phyloP scores from a whole-genome alignment of 1,140 invertebrate genomes.

The Dryas iulia region DNA sequence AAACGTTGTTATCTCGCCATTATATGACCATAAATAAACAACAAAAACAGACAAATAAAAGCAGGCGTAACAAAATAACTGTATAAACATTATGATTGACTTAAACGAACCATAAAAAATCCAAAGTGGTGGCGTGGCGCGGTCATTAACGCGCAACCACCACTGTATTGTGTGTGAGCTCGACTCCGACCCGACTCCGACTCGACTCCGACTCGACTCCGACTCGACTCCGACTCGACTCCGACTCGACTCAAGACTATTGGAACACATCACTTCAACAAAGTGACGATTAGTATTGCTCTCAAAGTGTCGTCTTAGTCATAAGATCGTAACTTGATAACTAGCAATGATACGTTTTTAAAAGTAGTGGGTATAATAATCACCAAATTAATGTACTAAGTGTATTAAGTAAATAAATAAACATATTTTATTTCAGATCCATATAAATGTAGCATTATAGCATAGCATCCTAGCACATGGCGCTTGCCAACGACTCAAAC shows the following conservation, averaged over 20 bases:
- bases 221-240: no score
- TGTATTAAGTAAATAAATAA: no score
- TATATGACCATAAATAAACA: not conserved
- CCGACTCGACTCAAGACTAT: no score
- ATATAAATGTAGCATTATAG: no score
- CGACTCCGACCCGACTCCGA: not conserved
- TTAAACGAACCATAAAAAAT: conserved; percentile 12
- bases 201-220: no score
- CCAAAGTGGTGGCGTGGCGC: not conserved
- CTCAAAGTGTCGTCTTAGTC: not conserved
- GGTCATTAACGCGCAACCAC: not conserved
- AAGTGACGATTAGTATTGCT: not conserved
- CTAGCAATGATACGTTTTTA: no score
- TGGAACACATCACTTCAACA: not conserved
- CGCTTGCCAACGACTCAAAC: no score
- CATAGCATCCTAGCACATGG: no score
- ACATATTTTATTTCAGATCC: no score
- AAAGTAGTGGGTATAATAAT: no score
- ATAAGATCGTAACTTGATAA: not conserved
- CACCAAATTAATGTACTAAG: no score
- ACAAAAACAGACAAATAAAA: conserved; percentile 10
- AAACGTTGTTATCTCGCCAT: not conserved
- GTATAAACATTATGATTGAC: conserved; percentile 14
- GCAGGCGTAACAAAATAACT: conserved; percentile 10
- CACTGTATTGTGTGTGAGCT: not conserved